Evolutionary conservation across 2,888 invertebrate genomes (phyloP), one percentile per base, ranked within the genome.

Genomic region (Meteorus colon): DNA sequence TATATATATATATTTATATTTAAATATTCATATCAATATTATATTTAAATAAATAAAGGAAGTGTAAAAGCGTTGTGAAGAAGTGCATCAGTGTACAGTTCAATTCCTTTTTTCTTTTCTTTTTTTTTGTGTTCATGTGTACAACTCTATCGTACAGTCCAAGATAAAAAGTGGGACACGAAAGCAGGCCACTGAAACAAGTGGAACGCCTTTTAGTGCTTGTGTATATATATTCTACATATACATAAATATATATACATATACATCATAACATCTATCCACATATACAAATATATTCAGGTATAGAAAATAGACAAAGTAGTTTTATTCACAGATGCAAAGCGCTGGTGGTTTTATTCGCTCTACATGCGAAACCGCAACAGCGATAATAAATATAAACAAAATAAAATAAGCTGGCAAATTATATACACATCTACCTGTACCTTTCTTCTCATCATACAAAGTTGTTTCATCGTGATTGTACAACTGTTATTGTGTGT

Each of bases 181-280:
- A 84, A 89, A 89, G 89, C 89, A 88, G 89, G 89, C 86, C 89
- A 89, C 84, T 86, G 89, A 88, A 87, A 89, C 89, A 89, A 89
- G 89, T 89, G 85, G 89, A 88, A 89, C 89, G 85, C 81, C 85
- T 86, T 84, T 86, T 83, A 86, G 84, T 86, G 83, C 83, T 84
- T 83, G 79, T 70, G 31, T 48, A 45, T 69, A 51, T 34, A 69
- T 55, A 59, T 45, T 34, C 34, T 34, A 34, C 34, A 62, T 60
- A 59, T 71, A 3, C n/a, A 34, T 34, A 34, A 34, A 34, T 31
- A 34, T 70, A 45, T 31, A 62, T 3, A 67, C 55, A 59, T 16
- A 51, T 16, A 14, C 63, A 41, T 41, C 41, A 41, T 41, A 41
- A 41, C 41, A 41, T 63, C 4, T 45, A 31, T 45, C 41, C 48